A percentile compares a stretch with the other conserved stretches of the same genome.
phyloP scores from a whole-genome alignment of 53 echinoderm and acorn worm species.

The Arbacia lixula region DNA sequence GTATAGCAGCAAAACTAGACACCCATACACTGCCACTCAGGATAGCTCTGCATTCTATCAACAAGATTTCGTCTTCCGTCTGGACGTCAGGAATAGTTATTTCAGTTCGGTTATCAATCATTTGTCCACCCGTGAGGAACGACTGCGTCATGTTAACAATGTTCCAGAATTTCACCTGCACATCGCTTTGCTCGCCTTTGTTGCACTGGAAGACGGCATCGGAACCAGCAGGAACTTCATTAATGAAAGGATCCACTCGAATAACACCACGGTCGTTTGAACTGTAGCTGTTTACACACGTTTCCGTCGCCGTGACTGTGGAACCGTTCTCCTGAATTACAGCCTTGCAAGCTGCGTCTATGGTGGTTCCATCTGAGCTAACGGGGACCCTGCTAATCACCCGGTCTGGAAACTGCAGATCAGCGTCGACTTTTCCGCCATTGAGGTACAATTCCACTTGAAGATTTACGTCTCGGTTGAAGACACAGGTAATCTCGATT shows the following conservation, averaged over 20 bases:
- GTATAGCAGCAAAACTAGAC: conserved; percentile 47
- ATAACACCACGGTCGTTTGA: conserved; percentile 9
- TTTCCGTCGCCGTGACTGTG: not conserved
- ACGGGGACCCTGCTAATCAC: conserved; percentile 20
- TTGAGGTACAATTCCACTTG: not conserved
- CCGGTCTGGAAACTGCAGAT: conserved; percentile 6
- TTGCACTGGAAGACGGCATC: conserved; percentile 20
- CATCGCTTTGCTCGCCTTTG: not conserved
- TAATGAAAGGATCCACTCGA: conserved; percentile 41
- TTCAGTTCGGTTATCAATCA: conserved; percentile 5
- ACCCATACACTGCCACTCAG: not conserved
- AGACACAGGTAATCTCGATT: conserved; percentile 17
- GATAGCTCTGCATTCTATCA: conserved; percentile 23
- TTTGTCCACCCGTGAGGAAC: not conserved
- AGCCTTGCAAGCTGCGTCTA: not conserved
- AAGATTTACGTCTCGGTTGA: not conserved
- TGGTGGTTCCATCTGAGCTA: not conserved
- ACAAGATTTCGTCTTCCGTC: conserved; percentile 27
- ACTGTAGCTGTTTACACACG: conserved; percentile 17
- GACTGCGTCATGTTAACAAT: conserved; percentile 11
- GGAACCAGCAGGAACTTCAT: conserved; percentile 20
- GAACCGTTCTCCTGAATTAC: not conserved
- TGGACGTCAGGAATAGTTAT: conserved; percentile 6
- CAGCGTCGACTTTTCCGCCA: not conserved
- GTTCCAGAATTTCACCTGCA: conserved; percentile 29